A percentile compares a stretch with the other conserved stretches of the same genome.
Conservation (phyloP, 1,140 invertebrate genomes). For the Tetramorium simillimum region DNA sequence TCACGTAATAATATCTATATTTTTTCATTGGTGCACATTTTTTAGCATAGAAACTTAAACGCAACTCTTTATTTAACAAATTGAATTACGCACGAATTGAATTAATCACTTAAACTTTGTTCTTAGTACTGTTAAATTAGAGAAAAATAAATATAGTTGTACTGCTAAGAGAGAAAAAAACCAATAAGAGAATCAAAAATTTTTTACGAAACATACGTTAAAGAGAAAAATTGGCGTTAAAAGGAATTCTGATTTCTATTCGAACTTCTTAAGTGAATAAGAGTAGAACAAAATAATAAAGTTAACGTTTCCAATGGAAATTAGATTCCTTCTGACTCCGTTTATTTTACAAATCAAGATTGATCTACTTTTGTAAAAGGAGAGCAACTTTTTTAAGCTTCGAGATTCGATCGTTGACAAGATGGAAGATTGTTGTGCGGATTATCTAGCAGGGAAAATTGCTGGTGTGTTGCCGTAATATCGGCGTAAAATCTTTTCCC, state of each 20-base stretch:
- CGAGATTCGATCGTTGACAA: neutral
- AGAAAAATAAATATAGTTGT: neutral
- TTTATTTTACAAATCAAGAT: neutral
- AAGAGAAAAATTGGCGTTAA: constrained; percentile 3
- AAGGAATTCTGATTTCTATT: constrained; percentile 10
- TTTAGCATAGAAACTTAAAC: neutral
- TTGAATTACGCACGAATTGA: neutral
- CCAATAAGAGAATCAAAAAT: constrained; percentile 19
- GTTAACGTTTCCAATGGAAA: constrained; percentile 7
- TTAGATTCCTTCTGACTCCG: constrained; percentile 9
- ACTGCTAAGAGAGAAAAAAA: neutral
- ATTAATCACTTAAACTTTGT: neutral
- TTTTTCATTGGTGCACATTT: neutral
- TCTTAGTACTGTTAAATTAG: constrained; percentile 1
- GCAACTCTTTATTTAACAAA: neutral
- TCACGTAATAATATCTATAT: neutral
- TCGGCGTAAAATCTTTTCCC: neutral
- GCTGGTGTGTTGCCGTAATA: neutral
- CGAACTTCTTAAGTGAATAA: neutral
- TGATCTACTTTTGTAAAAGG: constrained; percentile 24
- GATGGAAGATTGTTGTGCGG: neutral
- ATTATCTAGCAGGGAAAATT: neutral
- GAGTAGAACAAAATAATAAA: neutral
- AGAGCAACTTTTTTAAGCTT: neutral
- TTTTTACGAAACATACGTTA: constrained; percentile 1